Percentiles rank a stretch among this genome's conserved stretches.
phyloP scores from a whole-genome alignment of 2,113 vertebrate species.

The Saguinus midas region DNA sequence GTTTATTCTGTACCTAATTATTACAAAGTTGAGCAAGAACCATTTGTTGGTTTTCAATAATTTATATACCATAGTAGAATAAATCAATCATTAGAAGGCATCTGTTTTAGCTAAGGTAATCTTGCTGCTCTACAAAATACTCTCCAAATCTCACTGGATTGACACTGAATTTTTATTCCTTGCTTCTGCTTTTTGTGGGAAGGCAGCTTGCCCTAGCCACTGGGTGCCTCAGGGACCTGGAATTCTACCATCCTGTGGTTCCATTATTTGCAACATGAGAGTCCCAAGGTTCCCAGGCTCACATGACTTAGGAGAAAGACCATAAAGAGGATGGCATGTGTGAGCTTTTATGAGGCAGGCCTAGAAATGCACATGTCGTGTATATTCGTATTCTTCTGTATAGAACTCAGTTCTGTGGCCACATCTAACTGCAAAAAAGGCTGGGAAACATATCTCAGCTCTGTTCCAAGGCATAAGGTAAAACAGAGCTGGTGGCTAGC shows the following conservation, averaged over 20 bases:
- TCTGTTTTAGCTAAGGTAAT: neutral
- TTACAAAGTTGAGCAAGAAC: neutral
- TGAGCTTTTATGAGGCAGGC: neutral
- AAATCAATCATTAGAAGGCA: neutral
- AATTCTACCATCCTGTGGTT: neutral
- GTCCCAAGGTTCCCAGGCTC: neutral
- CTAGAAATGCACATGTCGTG: neutral
- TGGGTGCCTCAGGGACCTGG: neutral
- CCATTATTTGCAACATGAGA: neutral
- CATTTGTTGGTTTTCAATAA: slow-evolving; percentile 5
- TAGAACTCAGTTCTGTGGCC: neutral
- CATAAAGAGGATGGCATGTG: neutral
- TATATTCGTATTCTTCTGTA: neutral
- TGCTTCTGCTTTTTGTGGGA: neutral
- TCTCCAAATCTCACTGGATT: neutral
- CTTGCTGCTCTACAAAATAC: neutral
- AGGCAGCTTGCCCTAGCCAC: neutral
- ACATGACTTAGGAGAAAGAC: neutral
- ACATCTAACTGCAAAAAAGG: neutral
- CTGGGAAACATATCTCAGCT: neutral
- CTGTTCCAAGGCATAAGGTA: neutral
- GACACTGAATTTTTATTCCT: neutral
- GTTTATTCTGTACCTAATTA: neutral
- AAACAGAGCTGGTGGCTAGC: neutral
- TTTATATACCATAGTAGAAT: neutral